These are phyloP conservation scores for Hemichromis elongatus DNA, from an alignment of 2,113 vertebrate species.

Conservation along the genomic window DNA sequence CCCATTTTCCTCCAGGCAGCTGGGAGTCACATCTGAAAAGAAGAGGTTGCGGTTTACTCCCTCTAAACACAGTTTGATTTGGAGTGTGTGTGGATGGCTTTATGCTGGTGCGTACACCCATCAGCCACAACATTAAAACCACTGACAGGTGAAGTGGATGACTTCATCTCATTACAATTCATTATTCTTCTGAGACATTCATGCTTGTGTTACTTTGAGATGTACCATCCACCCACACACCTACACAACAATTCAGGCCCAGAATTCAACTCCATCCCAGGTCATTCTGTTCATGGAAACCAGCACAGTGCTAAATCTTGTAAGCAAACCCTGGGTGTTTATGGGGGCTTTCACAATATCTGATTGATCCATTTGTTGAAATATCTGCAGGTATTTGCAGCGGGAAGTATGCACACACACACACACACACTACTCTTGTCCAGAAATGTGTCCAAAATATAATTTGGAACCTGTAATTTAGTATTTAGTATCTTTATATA, in stretches of 20 bases:
- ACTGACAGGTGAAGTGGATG: neutral
- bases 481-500: neutral
- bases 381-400: neutral
- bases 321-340: neutral
- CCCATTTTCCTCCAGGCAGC: constrained; percentile 30
- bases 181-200: neutral
- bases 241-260: neutral
- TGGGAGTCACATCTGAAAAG: constrained; percentile 30
- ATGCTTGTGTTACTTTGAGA: neutral
- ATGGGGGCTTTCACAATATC: neutral
- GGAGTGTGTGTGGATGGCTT: neutral
- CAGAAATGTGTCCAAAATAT: neutral
- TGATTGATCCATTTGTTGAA: neutral
- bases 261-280: neutral
- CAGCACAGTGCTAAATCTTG: neutral
- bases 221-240: neutral
- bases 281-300: neutral
- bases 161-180: neutral
- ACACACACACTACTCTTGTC: neutral
- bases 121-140: neutral
- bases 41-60: neutral
- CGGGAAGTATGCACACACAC: neutral
- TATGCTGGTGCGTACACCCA: neutral
- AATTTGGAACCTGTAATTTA: neutral
- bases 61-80: neutral